These are phyloP conservation scores for Halcyon malimbica DNA, from an alignment of 2,113 vertebrate species.

Conservation along the genomic window DNA sequence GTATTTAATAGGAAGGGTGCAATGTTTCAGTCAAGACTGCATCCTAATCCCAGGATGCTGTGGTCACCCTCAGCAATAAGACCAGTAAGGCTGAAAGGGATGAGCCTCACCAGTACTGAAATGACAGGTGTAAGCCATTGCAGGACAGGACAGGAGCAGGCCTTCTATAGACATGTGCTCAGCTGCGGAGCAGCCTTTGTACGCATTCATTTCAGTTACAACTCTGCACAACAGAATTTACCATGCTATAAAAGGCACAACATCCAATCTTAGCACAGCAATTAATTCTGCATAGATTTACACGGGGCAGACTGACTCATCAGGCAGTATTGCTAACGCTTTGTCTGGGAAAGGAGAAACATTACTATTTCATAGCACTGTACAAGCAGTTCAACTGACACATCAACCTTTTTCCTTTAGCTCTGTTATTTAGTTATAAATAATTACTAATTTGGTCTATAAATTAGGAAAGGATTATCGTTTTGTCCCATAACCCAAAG, in stretches of 20 bases:
- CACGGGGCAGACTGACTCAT: neutral
- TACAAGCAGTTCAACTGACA: neutral
- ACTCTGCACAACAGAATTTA: neutral
- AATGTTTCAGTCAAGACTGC: neutral
- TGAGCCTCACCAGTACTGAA: neutral
- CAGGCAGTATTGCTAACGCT: neutral
- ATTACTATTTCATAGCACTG: neutral
- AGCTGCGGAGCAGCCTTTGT: neutral
- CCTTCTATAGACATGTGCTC: accelerated
- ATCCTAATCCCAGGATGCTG: neutral
- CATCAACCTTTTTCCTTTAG: neutral
- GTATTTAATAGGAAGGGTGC: neutral
- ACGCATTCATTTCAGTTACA: neutral
- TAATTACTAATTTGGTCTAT: neutral
- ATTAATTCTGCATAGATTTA: neutral
- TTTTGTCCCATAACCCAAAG: neutral
- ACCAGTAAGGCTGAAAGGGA: neutral
- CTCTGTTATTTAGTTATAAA: neutral
- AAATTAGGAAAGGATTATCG: neutral
- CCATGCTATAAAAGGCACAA: neutral
- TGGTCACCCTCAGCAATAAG: neutral
- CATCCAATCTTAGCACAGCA: neutral
- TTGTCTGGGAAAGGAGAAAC: neutral
- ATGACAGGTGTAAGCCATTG: neutral
- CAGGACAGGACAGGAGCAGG: accelerated